Evolutionary conservation across 2,113 vertebrate genomes (phyloP), one percentile per base, ranked within the genome.

Genomic region (Hemiprocne comata): DNA sequence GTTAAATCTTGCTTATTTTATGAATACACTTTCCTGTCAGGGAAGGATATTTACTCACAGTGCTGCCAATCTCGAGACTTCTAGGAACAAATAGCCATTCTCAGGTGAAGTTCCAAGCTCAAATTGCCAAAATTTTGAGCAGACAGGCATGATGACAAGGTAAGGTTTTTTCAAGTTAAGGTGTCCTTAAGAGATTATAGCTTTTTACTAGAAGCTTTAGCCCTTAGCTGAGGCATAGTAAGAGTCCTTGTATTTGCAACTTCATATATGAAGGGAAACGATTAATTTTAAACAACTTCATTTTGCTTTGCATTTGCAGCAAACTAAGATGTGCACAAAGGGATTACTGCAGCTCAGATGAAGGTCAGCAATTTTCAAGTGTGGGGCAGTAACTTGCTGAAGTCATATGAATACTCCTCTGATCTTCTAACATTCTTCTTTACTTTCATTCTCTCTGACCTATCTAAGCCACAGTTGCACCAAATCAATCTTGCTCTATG

Each of bases 281-380:
- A 42, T 0, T 65, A 4, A 0, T 3, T 91, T 85, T 50, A 44
- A 50, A 31, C 5, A 88, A 33, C 26, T 44, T 4, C 0, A 2
- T 33, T 71, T 86, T 71, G 18, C 29, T 60, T 76, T 54, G 17
- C 14, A 61, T 72, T 55, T 86, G 12, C 13, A 65, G 15, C 44
- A 72, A 80, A 5, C 10, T 55, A 55, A 81, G 8, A 16, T 24
- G 29, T 34, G 3, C 42, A 81, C 17, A 46, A 17, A 18, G 42
- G 8, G 8, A 3, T 34, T 76, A 51, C 46, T 71, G 38, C 2
- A 23, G 34, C 24, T 91, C 34, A 71, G 10, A 44, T 24, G 28
- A 34, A 7, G 7, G 14, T 50, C 19, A 50, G 20, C 17, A 76
- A 2, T 71, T 79, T 88, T 44, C 10, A 66, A 5, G 11, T 18